These are phyloP conservation scores for Hephaestus fuliginosus DNA, from an alignment of 2,797 vertebrate genomes.

Conservation along the genomic window DNA sequence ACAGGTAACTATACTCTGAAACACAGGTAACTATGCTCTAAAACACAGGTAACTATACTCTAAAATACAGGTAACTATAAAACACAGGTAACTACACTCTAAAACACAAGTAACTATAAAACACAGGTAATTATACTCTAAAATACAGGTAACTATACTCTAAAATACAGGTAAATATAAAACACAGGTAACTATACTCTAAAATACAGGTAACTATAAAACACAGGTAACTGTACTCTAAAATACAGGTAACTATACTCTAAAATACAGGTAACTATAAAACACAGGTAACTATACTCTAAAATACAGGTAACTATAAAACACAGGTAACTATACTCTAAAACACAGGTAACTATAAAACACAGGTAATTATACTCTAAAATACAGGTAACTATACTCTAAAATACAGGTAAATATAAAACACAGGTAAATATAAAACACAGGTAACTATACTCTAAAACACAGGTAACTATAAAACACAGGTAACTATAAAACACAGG, in stretches of 20 bases:
- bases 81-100: neutral
- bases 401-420: too few relatives aligned
- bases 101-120: neutral
- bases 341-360: too few relatives aligned
- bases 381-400: too few relatives aligned
- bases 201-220: neutral
- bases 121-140: neutral
- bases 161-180: neutral
- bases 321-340: neutral
- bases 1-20: neutral
- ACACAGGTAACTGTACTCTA: neutral
- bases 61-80: neutral
- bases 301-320: neutral
- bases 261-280: too few relatives aligned
- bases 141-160: neutral
- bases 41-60: neutral
- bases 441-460: too few relatives aligned
- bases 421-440: too few relatives aligned
- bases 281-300: too few relatives aligned
- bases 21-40: neutral
- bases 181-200: neutral
- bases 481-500: too few relatives aligned
- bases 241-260: too few relatives aligned
- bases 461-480: too few relatives aligned
- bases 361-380: too few relatives aligned